Evolutionary conservation across 1,140 invertebrate genomes (phyloP), one percentile per base, ranked within the genome.

Genomic region (Amyelois transitella): DNA sequence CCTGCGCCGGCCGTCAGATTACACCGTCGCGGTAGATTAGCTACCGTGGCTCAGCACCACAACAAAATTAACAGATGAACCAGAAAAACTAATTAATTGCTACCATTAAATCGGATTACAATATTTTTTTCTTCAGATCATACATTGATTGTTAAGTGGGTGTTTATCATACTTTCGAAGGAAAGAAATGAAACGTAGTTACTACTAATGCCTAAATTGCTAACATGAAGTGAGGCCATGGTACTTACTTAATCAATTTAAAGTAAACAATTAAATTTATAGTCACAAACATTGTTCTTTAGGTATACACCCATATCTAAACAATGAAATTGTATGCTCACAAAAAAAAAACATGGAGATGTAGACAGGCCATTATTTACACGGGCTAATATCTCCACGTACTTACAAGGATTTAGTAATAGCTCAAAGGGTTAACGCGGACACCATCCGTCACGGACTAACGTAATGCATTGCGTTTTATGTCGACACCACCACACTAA

Each of bases 391-490:
- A 48, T 18, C 19, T n/a, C 6, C 10, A 21, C 14, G 20, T n/a
- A 48, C 18, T 45, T 45, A 45, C 19, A 20, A n/a, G 45, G 45
- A 21, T 20, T 20, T 45, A 6, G 22, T 44, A 18, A 18, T 22
- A 20, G 67, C 55, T 70, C 62, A 76, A 72, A 77, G 75, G 67
- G 70, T 74, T 77, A 66, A 66, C 61, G 65, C 80, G 81, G 78
- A 81, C 77, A 76, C 73, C 64, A 82, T 84, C 72, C 74, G 81
- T 86, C 81, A 84, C 67, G 38, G 62, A 53, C 60, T 32, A 28
- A 64, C 69, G 76, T 78, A 82, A 86, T 82, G 75, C 77, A 69
- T 68, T 79, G 73, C 79, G 68, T 81, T 82, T 78, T 74, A 81
- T 60, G 51, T 53, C 54, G 60, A 45, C 62, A 52, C 62, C 69